Conservation (phyloP, 2,113 vertebrate genomes). For the Hydrochoerus hydrochaeris region DNA sequence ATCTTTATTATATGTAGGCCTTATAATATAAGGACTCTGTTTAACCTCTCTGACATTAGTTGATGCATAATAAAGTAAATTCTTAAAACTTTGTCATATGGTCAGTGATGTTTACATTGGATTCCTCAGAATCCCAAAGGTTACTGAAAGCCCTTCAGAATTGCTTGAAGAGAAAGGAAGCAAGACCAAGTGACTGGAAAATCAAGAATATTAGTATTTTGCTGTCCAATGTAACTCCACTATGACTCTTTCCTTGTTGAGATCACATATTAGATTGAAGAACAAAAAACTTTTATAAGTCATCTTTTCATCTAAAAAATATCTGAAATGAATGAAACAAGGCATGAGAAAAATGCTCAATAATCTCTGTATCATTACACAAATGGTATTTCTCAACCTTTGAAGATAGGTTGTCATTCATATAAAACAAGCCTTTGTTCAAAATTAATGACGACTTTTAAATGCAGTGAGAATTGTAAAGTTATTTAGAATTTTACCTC, state of each 20-base stretch:
- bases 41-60: neutral
- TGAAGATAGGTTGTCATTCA: neutral
- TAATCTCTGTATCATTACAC: conserved; percentile 10
- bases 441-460: conserved; percentile 48
- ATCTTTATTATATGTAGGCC: neutral
- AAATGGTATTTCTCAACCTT: neutral
- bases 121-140: neutral
- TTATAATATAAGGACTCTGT: neutral
- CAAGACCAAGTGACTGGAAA: neutral
- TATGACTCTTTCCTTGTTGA: neutral
- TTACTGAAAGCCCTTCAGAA: neutral
- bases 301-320: conserved; percentile 3
- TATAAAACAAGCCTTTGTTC: conserved; percentile 37
- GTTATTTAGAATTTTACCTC: conserved; percentile 53
- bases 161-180: neutral
- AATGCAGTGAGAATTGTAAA: neutral
- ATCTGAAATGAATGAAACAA: conserved; percentile 15
- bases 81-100: neutral
- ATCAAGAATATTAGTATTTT: neutral
- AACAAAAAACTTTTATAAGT: neutral
- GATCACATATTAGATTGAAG: neutral
- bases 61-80: neutral
- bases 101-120: neutral
- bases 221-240: neutral
- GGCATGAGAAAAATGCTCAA: neutral